phyloP scores from a whole-genome alignment of 2,888 invertebrate species.

The Cantharis rufa region DNA sequence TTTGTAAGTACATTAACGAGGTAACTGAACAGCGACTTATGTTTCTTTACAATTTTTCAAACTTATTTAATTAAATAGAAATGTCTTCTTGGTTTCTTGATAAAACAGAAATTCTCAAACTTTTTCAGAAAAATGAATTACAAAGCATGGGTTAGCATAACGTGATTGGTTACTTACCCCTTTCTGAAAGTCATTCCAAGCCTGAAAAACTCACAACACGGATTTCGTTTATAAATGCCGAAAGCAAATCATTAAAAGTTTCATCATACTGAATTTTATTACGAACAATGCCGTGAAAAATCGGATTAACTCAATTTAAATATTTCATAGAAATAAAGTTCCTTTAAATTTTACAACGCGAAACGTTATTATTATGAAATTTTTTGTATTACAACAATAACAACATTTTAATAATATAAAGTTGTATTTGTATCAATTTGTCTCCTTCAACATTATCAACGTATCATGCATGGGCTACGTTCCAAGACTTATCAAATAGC shows the following conservation, averaged over 20 bases:
- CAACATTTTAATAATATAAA: not conserved
- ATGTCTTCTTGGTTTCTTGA: not conserved
- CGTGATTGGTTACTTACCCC: no score
- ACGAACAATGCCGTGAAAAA: no score
- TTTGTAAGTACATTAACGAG: no score
- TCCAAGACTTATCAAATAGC: not conserved
- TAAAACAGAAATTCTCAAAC: not conserved
- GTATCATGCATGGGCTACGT: not conserved
- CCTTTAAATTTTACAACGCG: not conserved
- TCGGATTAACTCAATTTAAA: no score
- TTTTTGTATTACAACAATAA: not conserved
- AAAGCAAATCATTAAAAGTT: not conserved
- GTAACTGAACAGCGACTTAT: not conserved
- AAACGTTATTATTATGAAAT: not conserved
- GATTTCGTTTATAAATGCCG: not conserved
- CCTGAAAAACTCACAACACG: not conserved
- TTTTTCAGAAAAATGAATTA: not conserved
- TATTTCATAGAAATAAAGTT: not conserved
- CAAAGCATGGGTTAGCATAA: no score
- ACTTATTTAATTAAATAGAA: not conserved
- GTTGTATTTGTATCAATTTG: not conserved
- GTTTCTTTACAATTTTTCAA: not conserved
- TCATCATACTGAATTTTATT: no score
- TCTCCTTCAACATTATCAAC: not conserved
- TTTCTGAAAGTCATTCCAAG: no score